Percentiles rank a stretch among this genome's conserved stretches.
phyloP scores from a whole-genome alignment of 2,888 invertebrate species.

The Acrobasis repandana region DNA sequence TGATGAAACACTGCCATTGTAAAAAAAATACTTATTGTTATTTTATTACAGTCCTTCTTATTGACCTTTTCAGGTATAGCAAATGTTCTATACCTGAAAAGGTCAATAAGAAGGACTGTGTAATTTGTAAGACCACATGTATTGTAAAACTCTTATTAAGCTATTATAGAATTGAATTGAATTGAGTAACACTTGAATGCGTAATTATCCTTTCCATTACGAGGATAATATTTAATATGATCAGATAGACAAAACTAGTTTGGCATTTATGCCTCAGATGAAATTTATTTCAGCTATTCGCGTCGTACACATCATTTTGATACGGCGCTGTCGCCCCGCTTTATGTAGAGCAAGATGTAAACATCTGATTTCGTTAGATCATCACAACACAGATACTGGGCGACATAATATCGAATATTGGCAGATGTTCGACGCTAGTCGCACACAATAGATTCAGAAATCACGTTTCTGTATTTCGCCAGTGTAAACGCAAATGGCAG shows the following conservation, averaged over 20 bases:
- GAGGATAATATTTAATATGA: not conserved
- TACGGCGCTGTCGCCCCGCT: not conserved
- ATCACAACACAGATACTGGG: slow-evolving; percentile 2
- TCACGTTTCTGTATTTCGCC: slow-evolving; percentile 22
- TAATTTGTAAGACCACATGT: too few species aligned
- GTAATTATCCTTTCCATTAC: not conserved
- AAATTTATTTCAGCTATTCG: slow-evolving; percentile 5
- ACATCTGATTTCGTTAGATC: slow-evolving; percentile 8
- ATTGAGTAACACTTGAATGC: too few species aligned
- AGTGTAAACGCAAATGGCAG: slow-evolving; percentile 28
- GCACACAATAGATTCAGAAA: slow-evolving; percentile 20
- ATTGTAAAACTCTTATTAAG: too few species aligned
- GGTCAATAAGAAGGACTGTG: too few species aligned
- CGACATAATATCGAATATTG: slow-evolving; percentile 3
- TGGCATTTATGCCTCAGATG: slow-evolving; percentile 8
- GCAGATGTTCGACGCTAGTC: not conserved
- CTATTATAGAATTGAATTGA: too few species aligned
- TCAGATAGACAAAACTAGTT: not conserved
- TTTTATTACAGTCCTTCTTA: too few species aligned
- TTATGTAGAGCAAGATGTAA: not conserved
- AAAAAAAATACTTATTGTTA: too few species aligned
- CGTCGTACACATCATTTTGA: not conserved
- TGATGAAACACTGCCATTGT: too few species aligned
- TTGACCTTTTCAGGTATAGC: too few species aligned
- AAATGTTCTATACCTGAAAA: too few species aligned